Evolutionary conservation across 1,140 invertebrate species (phyloP), one percentile per base, ranked within the genome.

Genomic region (Heliconius hermathena): DNA sequence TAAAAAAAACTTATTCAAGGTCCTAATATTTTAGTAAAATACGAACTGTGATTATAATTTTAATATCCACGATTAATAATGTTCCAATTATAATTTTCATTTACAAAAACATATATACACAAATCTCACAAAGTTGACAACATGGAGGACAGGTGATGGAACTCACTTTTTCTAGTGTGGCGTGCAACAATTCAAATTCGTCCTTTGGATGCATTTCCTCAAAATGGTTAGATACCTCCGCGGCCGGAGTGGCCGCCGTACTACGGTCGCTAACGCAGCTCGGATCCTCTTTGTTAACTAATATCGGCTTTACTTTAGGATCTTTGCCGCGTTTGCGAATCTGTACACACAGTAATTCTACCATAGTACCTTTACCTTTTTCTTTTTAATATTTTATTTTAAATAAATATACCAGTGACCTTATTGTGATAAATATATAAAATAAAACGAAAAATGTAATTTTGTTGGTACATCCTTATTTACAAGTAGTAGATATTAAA

Each of bases 181-280:
- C 90, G 77, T 95, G 94, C 83, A 94, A 90, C 79, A 98, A 94
- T 93, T 97, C 97, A 83, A 97, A 96, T 83, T 97, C 97, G 94
- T 98, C 97, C 95, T 98, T 98, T 76, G 97, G 97, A 79, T 96
- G 96, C 92, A 96, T 96, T 84, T 96, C 92, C 84, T 97, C 97
- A 94, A 98, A 98, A 93, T 97, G 96, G 95, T 98, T 98, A 88
- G 87, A 83, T 76, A 89, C 86, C 70, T 85, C 77, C 8, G 82
- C 76, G n/a, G 85, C 78, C 11, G 90, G 83, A 20, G 89, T 86
- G 29, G 93, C 85, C 71, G 91, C 87, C 71, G 90, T 73, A 82
- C 87, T 91, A 18, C 89, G 85, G 89, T 95, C 93, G 82, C 91
- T 95, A 85, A 95, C 83, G 84, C 94, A 95, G 87, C 94, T 95